Evolutionary conservation across 2,888 invertebrate species (phyloP).

Genomic region (Creontiades dilutus): DNA sequence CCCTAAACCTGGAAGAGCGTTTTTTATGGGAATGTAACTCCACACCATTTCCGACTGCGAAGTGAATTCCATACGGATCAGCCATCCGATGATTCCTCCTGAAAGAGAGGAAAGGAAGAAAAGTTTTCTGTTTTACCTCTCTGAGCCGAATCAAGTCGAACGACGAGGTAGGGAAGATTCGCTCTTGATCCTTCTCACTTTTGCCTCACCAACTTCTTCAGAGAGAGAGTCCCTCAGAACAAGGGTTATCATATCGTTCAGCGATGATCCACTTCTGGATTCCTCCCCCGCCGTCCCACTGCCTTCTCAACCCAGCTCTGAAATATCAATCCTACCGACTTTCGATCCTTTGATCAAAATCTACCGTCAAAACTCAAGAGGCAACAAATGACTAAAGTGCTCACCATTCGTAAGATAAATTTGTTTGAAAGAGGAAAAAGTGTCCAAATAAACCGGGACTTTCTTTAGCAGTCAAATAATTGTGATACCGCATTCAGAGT

Average conservation of each 20-base stretch:
- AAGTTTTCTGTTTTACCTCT: slow-evolving; percentile 44
- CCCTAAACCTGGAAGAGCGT: no score
- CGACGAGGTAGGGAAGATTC: slow-evolving; percentile 35
- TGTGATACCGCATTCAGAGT: no score
- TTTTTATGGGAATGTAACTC: background rate
- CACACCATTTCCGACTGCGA: background rate
- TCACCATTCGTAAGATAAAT: slow-evolving; percentile 16
- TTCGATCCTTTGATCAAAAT: slow-evolving; percentile 2
- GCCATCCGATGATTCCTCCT: background rate
- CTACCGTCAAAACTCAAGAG: background rate
- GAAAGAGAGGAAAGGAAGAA: background rate
- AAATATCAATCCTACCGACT: slow-evolving; percentile 11
- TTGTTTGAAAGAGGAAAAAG: background rate
- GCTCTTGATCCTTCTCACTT: slow-evolving; percentile 63
- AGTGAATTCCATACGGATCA: slow-evolving; percentile 19
- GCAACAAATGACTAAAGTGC: no score
- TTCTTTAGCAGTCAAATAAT: no score
- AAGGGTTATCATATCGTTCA: slow-evolving; percentile 51
- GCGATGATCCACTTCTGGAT: slow-evolving; percentile 52
- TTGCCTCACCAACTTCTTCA: slow-evolving; percentile 58
- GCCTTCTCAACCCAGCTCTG: background rate
- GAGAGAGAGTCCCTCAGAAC: slow-evolving; percentile 14
- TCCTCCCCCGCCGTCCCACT: background rate
- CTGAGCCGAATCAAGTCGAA: slow-evolving; percentile 34
- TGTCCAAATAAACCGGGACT: no score